These are phyloP conservation scores for Caenorhabditis briggsae DNA, from an alignment of 1,140 invertebrate species.

Conservation along the genomic window DNA sequence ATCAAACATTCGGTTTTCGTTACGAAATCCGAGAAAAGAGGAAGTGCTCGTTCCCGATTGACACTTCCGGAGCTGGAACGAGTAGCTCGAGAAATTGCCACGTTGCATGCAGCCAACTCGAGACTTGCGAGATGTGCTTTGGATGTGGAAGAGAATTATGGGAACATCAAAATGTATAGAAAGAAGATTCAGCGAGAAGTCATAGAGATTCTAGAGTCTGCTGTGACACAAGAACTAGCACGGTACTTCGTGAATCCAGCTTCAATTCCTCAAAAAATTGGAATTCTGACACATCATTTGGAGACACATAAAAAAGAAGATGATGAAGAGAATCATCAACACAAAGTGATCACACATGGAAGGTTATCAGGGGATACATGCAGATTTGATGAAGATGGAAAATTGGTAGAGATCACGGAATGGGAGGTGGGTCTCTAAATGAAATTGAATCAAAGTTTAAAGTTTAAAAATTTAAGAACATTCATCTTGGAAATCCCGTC, in stretches of 20 bases:
- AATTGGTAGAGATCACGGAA: conserved; percentile 51
- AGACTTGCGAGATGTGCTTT: background rate
- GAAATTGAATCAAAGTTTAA: background rate
- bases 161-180: background rate
- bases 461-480: conserved; percentile 6
- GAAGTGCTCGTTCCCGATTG: background rate
- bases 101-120: conserved; percentile 25
- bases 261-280: background rate
- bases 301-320: background rate
- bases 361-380: conserved; percentile 13
- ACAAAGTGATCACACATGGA: conserved; percentile 49
- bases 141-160: conserved; percentile 22
- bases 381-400: conserved; percentile 41
- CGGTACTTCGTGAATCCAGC: conserved; percentile 7
- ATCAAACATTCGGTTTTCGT: background rate
- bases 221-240: background rate
- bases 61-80: conserved; percentile 8
- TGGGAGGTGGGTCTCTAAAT: conserved; percentile 39
- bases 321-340: background rate
- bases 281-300: conserved; percentile 24
- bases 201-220: background rate
- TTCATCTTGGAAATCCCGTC: conserved; percentile 57
- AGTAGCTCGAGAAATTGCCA: conserved; percentile 4
- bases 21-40: background rate
- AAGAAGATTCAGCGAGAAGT: conserved; percentile 16